A percentile compares a stretch with the other conserved stretches of the same genome.
These are phyloP conservation scores for Chesias legatella DNA, from an alignment of 2,888 invertebrate genomes.

Conservation along the genomic window DNA sequence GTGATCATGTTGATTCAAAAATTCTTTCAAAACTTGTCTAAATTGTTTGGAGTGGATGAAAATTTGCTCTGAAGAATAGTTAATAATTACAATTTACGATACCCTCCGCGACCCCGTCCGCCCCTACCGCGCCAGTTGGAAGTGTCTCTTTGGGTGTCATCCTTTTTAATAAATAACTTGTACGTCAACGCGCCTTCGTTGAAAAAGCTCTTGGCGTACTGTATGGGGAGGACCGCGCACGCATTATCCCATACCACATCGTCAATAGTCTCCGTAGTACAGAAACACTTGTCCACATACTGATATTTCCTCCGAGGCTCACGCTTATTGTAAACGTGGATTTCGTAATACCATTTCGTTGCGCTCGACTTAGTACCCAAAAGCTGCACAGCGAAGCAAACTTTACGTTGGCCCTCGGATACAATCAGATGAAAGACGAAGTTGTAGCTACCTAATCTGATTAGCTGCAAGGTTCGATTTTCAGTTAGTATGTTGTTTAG, in stretches of 20 bases:
- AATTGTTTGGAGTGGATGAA: too few species aligned
- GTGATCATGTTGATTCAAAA: too few species aligned
- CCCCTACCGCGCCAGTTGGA: background rate
- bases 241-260: constrained; percentile 37
- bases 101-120: constrained; percentile 2
- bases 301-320: constrained; percentile 49
- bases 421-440: constrained; percentile 54
- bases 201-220: constrained; percentile 22
- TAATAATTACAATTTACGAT: background rate
- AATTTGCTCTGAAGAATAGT: too few species aligned
- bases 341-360: constrained; percentile 57
- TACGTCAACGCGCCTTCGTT: constrained; percentile 21
- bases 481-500: constrained; percentile 34
- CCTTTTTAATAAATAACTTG: constrained; percentile 22
- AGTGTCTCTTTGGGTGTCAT: constrained; percentile 1
- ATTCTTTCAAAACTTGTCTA: too few species aligned
- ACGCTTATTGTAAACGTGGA: constrained; percentile 59
- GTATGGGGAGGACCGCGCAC: constrained; percentile 44
- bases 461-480: constrained; percentile 38
- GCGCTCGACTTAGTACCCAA: constrained; percentile 53
- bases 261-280: constrained; percentile 31
- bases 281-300: constrained; percentile 42
- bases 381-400: constrained; percentile 52
- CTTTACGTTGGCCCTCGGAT: constrained; percentile 27
- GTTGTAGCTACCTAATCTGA: constrained; percentile 41